Evolutionary conservation across 2,113 vertebrate genomes (phyloP).

Genomic region (Lynx canadensis): DNA sequence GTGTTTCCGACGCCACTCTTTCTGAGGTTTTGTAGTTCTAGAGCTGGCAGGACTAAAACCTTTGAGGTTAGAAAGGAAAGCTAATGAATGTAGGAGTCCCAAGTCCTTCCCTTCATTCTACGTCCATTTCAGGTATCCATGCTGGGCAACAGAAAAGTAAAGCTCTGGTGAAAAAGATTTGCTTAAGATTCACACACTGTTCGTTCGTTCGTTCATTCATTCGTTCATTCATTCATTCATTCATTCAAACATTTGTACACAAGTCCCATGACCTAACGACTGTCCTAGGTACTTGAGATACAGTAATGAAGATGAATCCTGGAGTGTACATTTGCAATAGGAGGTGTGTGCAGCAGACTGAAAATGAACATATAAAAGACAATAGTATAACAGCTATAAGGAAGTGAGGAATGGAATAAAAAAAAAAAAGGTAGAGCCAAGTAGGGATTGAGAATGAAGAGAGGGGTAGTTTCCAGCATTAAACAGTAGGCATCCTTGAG

Average conservation of each 20-base stretch:
- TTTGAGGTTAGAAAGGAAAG: conserved; percentile 22
- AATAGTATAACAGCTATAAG: neutral
- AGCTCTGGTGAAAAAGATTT: neutral
- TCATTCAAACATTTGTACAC: neutral
- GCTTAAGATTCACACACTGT: neutral
- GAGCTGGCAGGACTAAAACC: conserved; percentile 17
- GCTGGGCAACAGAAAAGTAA: conserved; percentile 28
- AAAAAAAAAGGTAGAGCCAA: neutral
- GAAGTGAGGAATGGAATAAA: neutral
- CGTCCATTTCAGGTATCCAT: neutral
- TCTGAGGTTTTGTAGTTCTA: conserved; percentile 6
- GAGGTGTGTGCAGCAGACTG: neutral
- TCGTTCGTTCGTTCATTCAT: neutral
- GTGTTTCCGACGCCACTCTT: neutral
- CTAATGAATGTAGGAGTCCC: neutral
- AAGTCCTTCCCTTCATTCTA: neutral
- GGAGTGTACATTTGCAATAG: neutral
- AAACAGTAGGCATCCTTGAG: neutral
- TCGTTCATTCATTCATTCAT: neutral
- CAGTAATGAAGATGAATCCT: neutral
- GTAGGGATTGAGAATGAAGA: neutral
- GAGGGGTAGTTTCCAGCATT: neutral
- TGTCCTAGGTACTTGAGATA: neutral
- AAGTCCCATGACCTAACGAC: neutral
- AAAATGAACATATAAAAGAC: neutral